phyloP scores from a whole-genome alignment of 1,140 invertebrate genomes.

The Hesperophylax magnus region DNA sequence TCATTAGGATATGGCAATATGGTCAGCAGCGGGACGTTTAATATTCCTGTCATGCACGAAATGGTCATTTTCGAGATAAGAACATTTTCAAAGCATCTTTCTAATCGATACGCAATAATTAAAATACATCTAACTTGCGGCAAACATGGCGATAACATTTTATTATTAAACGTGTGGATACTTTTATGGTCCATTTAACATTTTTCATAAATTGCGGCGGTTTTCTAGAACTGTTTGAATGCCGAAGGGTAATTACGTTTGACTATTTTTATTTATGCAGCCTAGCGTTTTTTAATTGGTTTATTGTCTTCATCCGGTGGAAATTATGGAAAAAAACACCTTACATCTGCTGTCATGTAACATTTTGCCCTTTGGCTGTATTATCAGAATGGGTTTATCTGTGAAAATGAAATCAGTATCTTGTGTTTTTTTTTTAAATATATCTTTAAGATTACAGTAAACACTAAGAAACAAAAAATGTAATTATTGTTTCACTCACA shows the following conservation, averaged over 20 bases:
- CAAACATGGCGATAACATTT: conserved; percentile 41
- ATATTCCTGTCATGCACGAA: not conserved
- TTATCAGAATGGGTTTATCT: too few relatives aligned
- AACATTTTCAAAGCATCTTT: conserved; percentile 21
- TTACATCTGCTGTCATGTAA: too few relatives aligned
- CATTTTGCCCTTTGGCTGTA: too few relatives aligned
- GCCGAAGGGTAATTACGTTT: not conserved
- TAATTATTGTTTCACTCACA: too few relatives aligned
- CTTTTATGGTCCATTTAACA: conserved; percentile 7
- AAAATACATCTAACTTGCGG: conserved; percentile 39
- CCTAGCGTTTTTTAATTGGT: not conserved
- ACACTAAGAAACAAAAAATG: too few relatives aligned
- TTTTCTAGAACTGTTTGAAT: not conserved
- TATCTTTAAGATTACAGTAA: too few relatives aligned
- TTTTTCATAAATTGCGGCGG: conserved; percentile 22
- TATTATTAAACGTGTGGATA: conserved; percentile 31
- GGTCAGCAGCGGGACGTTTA: not conserved
- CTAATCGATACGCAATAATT: conserved; percentile 33
- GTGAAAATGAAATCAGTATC: too few relatives aligned
- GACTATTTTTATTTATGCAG: conserved; percentile 7
- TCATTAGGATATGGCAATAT: too few relatives aligned
- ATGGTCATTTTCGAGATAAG: conserved; percentile 5
- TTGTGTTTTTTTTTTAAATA: too few relatives aligned
- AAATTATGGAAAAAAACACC: not conserved
- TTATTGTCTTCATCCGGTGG: conserved; percentile 21